Percentiles rank a stretch among this genome's conserved stretches.
These are phyloP conservation scores for Hemicordylus capensis DNA, from an alignment of 2,113 vertebrate genomes.

Conservation along the genomic window DNA sequence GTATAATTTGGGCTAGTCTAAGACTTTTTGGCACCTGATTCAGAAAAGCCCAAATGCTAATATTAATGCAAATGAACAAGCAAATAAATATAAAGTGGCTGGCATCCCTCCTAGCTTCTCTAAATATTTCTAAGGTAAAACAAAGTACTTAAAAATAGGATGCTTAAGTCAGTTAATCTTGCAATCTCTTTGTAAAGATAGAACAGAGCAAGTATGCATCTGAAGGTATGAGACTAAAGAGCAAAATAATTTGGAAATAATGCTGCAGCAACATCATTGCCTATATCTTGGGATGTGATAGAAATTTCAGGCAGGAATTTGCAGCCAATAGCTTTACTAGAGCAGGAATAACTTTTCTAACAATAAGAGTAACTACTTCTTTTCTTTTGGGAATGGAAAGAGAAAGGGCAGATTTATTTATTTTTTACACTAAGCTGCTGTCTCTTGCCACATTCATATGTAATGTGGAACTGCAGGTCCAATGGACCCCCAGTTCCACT, in stretches of 20 bases:
- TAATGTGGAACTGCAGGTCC: too few species aligned
- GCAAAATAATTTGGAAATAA: neutral
- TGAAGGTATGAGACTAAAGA: too few species aligned
- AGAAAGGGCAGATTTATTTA: too few species aligned
- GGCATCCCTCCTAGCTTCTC: too few species aligned
- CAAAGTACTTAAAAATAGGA: too few species aligned
- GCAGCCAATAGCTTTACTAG: neutral
- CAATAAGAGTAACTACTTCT: neutral
- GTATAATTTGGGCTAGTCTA: neutral
- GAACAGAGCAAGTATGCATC: neutral
- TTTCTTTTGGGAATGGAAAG: neutral
- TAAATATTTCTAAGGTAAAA: too few species aligned
- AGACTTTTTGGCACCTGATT: neutral
- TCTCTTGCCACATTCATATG: too few species aligned
- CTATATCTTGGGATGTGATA: neutral
- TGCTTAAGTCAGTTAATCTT: neutral
- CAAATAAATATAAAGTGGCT: too few species aligned
- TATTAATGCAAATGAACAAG: too few species aligned
- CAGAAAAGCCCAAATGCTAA: too few species aligned
- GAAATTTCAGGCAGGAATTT: too few species aligned
- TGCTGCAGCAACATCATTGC: neutral
- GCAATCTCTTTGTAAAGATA: neutral
- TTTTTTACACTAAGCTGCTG: neutral
- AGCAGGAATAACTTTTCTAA: neutral
- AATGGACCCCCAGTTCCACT: too few species aligned